These are phyloP conservation scores for Accipiter badius DNA, from an alignment of 2,797 vertebrate genomes.

Conservation along the genomic window DNA sequence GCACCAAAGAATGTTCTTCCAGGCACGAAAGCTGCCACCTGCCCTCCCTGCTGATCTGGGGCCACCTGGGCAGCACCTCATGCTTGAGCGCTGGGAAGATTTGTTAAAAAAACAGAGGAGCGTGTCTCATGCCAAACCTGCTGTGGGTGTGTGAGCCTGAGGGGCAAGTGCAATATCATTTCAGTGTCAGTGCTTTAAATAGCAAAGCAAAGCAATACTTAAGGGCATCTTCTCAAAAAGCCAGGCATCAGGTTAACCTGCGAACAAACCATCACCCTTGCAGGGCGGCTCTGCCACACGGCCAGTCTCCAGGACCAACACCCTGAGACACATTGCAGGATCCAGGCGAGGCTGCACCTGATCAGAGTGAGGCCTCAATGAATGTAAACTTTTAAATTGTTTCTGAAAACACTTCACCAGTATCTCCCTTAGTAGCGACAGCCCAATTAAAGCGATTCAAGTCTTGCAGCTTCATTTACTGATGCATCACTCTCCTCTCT, in stretches of 20 bases:
- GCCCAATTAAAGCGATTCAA: neutral
- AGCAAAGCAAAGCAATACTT: neutral
- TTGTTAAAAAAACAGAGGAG: neutral
- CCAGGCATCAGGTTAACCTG: neutral
- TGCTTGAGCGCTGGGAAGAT: neutral
- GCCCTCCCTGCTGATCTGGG: neutral
- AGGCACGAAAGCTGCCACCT: neutral
- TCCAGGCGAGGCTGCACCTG: rapidly evolving
- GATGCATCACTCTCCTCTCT: neutral
- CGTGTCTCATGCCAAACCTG: rapidly evolving
- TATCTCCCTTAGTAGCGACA: neutral
- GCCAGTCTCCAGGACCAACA: rapidly evolving
- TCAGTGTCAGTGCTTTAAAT: neutral
- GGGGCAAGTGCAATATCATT: neutral
- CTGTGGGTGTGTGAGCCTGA: rapidly evolving
- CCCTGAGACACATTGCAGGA: neutral
- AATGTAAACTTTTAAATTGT: neutral
- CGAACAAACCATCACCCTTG: neutral
- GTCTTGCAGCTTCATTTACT: neutral
- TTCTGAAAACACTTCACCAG: neutral
- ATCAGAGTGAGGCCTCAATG: neutral
- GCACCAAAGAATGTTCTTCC: neutral
- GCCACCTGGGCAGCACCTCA: neutral
- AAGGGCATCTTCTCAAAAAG: neutral
- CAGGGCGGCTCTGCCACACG: neutral